These are phyloP conservation scores for Osmerus mordax DNA, from an alignment of 2,113 vertebrate species.

Conservation along the genomic window DNA sequence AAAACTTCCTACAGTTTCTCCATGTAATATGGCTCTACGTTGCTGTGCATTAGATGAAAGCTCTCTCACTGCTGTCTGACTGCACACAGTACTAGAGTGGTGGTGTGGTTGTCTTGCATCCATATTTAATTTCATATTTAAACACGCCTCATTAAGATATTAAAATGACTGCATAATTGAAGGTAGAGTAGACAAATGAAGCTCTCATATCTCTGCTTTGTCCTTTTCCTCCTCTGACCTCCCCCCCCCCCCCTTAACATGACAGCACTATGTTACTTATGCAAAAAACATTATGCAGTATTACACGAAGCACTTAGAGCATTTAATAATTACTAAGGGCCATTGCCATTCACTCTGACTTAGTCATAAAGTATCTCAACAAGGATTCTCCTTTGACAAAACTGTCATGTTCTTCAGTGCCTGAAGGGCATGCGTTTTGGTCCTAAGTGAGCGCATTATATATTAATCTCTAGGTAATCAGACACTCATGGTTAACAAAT, in stretches of 20 bases:
- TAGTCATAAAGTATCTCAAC: conserved; percentile 58
- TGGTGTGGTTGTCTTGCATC: conserved; percentile 33
- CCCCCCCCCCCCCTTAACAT: conserved; percentile 36
- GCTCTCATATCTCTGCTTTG: conserved; percentile 30
- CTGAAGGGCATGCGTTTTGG: conserved; percentile 58
- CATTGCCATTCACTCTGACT: conserved; percentile 37
- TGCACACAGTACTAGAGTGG: conserved; percentile 18
- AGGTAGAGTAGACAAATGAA: conserved; percentile 33
- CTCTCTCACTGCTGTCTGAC: conserved; percentile 2
- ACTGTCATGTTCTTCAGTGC: conserved; percentile 55
- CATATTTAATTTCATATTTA: conserved; percentile 43
- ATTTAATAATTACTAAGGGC: conserved; percentile 75
- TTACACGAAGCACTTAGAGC: conserved; percentile 73
- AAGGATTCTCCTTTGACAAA: conserved; percentile 64
- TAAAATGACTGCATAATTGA: conserved; percentile 57
- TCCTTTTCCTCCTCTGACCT: conserved; percentile 13
- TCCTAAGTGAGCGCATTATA: conserved; percentile 59
- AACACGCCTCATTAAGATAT: conserved; percentile 58
- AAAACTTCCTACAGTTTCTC: not conserved
- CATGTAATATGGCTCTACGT: not conserved
- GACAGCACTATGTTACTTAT: conserved; percentile 63
- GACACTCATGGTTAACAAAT: conserved; percentile 44
- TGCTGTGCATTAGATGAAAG: not conserved
- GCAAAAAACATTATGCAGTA: conserved; percentile 72
- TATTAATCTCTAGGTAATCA: conserved; percentile 67